Conservation (phyloP, 2,888 invertebrate genomes). For the Tetanocera ferruginea region DNA sequence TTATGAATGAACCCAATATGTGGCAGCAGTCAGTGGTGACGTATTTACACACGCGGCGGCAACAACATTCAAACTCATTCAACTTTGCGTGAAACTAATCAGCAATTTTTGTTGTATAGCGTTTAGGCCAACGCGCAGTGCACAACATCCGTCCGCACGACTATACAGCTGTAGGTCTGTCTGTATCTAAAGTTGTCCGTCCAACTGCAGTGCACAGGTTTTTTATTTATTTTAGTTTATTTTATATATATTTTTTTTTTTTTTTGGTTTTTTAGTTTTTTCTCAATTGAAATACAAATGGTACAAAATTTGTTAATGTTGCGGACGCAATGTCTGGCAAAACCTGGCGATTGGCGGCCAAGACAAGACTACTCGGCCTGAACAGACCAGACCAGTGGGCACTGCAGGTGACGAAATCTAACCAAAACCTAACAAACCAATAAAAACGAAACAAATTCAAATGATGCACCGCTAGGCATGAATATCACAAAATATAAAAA, state of each 20-base stretch:
- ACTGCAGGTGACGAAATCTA: slow-evolving; percentile 34
- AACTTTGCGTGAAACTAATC: not conserved
- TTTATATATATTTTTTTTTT: no score
- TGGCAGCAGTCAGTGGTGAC: not conserved
- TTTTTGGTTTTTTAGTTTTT: not conserved
- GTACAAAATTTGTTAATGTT: not conserved
- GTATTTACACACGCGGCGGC: not conserved
- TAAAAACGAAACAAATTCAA: slow-evolving; percentile 8
- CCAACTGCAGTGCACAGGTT: not conserved
- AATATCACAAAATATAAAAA: not conserved
- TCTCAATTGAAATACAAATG: slow-evolving; percentile 3
- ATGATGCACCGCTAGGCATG: slow-evolving; percentile 19
- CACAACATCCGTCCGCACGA: slow-evolving; percentile 25
- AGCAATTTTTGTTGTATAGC: not conserved
- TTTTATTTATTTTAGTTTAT: not conserved
- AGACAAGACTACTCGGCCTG: not conserved
- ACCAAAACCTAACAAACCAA: not conserved
- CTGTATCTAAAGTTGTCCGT: not conserved
- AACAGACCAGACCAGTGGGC: slow-evolving; percentile 20
- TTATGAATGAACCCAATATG: slow-evolving; percentile 32
- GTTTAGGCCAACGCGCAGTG: slow-evolving; percentile 33
- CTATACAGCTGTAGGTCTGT: not conserved
- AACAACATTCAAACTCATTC: slow-evolving; percentile 2
- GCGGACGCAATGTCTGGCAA: slow-evolving; percentile 37
- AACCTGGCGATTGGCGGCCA: slow-evolving; percentile 27